Base-by-base conservation (phyloP, 2,797 vertebrate species). In the Decapterus maruadsi region DNA sequence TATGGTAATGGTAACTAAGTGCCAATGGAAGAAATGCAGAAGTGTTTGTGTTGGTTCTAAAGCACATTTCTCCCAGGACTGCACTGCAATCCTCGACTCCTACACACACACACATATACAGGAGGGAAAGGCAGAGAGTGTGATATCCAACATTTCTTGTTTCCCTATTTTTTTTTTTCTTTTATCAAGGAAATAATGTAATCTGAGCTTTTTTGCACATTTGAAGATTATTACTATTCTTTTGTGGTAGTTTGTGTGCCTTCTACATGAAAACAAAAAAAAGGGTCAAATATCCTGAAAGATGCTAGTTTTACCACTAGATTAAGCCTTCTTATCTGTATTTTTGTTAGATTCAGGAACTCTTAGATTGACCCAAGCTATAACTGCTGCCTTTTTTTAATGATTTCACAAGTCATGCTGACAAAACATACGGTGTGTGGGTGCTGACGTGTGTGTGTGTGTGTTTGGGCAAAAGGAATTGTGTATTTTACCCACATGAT, bases 161-260 rank as follows among this genome's bases (percentile, higher is more conserved):
- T 62, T 10, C 31, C 42, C 14, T 34, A 34, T 50, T 5, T 78
- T 5, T 12, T 68, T 42, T 62, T 78, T 77, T 80, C 66, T 79
- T 68, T 86, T 78, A 68, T 82, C 40, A 65, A 88, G 83, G 79
- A 90, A 84, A 87, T 74, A 36, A 84, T 89, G 79, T 87, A 83
- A 91, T 88, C 73, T 48, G 62, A 92, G 93, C 92, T 92, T 93
- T 94, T 94, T 95, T 95, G 93, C 94, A 94, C 94, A 95, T 93
- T 93, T 90, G 78, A 90, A 87, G 64, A 85, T 85, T 80, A 78
- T 87, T 71, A 69, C 81, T 87, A 74, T 86, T 85, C 63, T 87
- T 86, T 85, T 82, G 81, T 93, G 77, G 88, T 93, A 88, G 92
- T 91, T 90, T 90, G 89, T 93, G 94, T 94, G 94, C 93, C 94